phyloP scores from a whole-genome alignment of 23 tunicate genomes.

The Trididemnum clinides region DNA sequence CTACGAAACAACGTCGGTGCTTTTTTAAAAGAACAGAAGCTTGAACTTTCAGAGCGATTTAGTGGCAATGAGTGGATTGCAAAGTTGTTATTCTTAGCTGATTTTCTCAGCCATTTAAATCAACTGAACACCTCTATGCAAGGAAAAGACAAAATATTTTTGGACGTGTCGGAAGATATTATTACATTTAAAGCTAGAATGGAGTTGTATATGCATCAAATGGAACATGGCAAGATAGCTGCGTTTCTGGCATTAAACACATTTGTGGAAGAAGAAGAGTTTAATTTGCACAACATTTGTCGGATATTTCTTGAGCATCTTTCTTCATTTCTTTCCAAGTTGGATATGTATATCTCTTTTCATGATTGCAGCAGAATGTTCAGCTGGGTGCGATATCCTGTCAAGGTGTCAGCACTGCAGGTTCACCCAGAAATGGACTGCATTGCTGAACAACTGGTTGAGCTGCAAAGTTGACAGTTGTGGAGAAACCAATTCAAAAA shows the following conservation, averaged over 20 bases:
- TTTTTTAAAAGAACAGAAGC: neutral
- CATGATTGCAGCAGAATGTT: no score
- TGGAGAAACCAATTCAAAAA: no score
- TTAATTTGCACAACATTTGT: neutral
- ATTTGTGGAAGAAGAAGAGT: no score
- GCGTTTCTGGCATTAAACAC: neutral
- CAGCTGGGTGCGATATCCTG: neutral
- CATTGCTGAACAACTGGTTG: no score
- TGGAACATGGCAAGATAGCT: neutral
- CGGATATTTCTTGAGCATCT: neutral
- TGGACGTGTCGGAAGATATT: no score
- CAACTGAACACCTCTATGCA: no score
- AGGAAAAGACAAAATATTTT: no score
- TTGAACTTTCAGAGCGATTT: neutral
- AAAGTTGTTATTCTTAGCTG: constrained; percentile 5
- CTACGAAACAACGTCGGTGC: constrained; percentile 1
- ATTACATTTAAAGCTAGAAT: neutral
- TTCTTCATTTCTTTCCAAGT: neutral
- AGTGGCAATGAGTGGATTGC: constrained; percentile 5
- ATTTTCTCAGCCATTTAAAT: no score
- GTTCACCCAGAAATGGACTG: neutral
- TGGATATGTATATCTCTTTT: no score
- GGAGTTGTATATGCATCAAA: neutral
- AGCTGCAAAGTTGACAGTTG: no score
- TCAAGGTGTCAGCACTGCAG: neutral